Base-by-base conservation (phyloP, 2,888 invertebrate species). In the Imbricaverruca yamaguchii region DNA sequence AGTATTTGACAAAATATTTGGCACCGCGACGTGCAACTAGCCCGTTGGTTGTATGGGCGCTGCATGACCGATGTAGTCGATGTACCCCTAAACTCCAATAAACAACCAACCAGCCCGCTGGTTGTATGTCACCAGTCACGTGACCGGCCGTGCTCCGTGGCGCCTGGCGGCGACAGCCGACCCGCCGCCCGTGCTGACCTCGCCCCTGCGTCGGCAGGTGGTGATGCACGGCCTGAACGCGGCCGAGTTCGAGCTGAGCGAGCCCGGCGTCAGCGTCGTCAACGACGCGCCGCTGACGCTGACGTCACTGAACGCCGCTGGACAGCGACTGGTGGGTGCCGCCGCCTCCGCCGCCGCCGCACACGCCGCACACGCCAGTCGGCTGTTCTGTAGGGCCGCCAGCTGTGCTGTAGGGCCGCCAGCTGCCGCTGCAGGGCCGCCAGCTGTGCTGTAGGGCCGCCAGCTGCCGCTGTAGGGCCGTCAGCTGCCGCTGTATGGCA, bases 211-310 rank as follows among this genome's bases (percentile, higher is more conserved):
- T 82, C 83, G 39, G 69, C 83, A 84, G 83, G 83, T 86, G 7
- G 83, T 82, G 12, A 84, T 85, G 77, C 90, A 91, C 21, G 83
- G 84, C 69, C 87, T 90, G 69, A 87, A 88, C 59, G 84, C 83
- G 82, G 88, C 88, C 81, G 84, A 85, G 18, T 82, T 89, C 10
- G 86, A 87, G 82, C 84, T 89, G 59, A 87, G 85, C 0, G 86
- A 88, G 55, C 88, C 89, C 8, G 85, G 86, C 81, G 83, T 89
- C 12, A 81, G 57, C 56, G 67, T 84, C 77, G 18, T 82, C 25
- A 84, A 84, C 80, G 81, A 82, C n/a, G 81, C 83, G 25, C 83
- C 84, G 13, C 80, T 84, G 53, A 80, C 81, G 9, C 80, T 85
- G 18, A 84, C 83, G n/a, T 79, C 84, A 10, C 83, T 85, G 61